Conservation (phyloP, 1,140 invertebrate genomes). For the Drosophila teissieri region DNA sequence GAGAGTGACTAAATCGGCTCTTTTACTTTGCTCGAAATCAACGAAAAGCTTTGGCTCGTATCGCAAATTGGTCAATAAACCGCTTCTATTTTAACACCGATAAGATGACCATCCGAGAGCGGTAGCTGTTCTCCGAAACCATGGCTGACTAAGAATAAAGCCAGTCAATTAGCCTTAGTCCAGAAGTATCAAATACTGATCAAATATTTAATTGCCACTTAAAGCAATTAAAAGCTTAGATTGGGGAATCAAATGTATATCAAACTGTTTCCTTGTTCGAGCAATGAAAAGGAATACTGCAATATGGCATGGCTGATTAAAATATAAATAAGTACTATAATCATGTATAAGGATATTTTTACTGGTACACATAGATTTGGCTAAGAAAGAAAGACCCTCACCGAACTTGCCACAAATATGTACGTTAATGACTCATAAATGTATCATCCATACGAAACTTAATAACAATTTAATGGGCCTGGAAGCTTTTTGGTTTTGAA, state of each 20-base stretch:
- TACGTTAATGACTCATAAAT: neutral
- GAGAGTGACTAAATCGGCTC: constrained; percentile 44
- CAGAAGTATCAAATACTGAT: neutral
- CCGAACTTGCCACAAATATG: neutral
- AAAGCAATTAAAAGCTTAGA: too few relatives aligned
- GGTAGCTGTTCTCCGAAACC: constrained; percentile 3
- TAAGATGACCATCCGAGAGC: constrained; percentile 29
- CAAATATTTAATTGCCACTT: neutral
- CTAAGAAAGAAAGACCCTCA: too few relatives aligned
- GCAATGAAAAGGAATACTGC: too few relatives aligned
- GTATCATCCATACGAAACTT: neutral
- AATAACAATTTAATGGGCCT: too few relatives aligned
- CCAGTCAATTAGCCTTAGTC: neutral
- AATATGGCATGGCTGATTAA: too few relatives aligned
- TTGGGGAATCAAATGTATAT: too few relatives aligned
- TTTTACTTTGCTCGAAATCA: constrained; percentile 13
- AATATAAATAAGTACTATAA: too few relatives aligned
- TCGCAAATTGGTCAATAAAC: constrained; percentile 56
- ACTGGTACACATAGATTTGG: neutral
- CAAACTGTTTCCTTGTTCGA: too few relatives aligned
- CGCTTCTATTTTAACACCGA: constrained; percentile 8
- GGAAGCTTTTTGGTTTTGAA: neutral
- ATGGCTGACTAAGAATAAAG: constrained; percentile 12
- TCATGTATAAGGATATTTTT: too few relatives aligned
- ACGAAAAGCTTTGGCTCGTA: constrained; percentile 28